Evolutionary conservation across 2,113 vertebrate species (phyloP).

Genomic region (Apeltes quadracus): DNA sequence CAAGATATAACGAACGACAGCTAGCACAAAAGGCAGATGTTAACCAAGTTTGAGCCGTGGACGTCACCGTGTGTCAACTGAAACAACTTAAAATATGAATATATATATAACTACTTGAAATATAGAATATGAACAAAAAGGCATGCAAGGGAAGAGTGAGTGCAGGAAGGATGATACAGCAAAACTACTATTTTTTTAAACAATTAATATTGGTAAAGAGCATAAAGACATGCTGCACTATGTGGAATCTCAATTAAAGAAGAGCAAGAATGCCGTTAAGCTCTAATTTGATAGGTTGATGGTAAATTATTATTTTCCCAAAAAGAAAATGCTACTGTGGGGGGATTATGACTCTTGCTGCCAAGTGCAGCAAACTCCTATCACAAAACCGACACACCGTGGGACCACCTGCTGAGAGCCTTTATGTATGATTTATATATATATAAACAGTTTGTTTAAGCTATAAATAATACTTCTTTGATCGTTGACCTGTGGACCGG

Average conservation of each 20-base stretch:
- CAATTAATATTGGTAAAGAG: constrained; percentile 2
- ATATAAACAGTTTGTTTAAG: neutral
- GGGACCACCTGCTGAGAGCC: too few relatives aligned
- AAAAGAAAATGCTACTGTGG: constrained; percentile 32
- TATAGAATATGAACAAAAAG: neutral
- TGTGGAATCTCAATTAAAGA: constrained; percentile 50
- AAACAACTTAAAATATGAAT: constrained; percentile 1
- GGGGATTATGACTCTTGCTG: constrained; percentile 46
- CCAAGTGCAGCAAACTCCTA: constrained; percentile 39
- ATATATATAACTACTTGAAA: neutral
- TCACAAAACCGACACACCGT: constrained; percentile 18
- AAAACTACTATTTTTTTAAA: neutral
- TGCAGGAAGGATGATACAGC: neutral
- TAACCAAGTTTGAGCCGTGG: neutral
- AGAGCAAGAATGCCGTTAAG: constrained; percentile 44
- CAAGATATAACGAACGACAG: neutral
- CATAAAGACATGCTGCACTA: constrained; percentile 1
- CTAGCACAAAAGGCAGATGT: constrained; percentile 1
- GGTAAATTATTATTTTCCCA: constrained; percentile 39
- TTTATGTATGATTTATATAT: neutral
- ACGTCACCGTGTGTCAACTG: neutral
- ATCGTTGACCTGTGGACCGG: constrained; percentile 28
- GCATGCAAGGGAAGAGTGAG: neutral
- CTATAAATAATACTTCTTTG: constrained; percentile 1
- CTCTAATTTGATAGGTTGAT: constrained; percentile 31